phyloP scores from a whole-genome alignment of 2,888 invertebrate species.

The Vandiemenella viatica region DNA sequence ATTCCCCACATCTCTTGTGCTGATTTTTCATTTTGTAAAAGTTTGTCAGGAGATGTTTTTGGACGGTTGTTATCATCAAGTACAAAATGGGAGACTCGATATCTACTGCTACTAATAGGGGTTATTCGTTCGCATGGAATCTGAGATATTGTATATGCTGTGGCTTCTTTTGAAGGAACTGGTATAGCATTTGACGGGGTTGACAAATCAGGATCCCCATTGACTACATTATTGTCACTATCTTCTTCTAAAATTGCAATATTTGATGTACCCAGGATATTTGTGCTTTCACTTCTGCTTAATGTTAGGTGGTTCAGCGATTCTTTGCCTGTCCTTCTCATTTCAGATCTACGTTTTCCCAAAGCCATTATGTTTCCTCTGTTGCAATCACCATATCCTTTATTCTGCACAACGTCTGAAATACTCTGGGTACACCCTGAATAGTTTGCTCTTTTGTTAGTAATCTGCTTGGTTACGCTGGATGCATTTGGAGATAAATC shows the following conservation, averaged over 20 bases:
- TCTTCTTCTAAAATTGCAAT: conserved; percentile 23
- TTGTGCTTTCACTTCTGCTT: background rate
- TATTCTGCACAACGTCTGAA: too few species aligned
- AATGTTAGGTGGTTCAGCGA: background rate
- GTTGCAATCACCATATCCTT: too few species aligned
- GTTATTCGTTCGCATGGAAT: conserved; percentile 18
- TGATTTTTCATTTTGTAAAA: conserved; percentile 14
- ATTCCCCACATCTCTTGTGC: conserved; percentile 27
- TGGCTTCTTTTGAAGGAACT: conserved; percentile 21
- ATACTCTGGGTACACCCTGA: too few species aligned
- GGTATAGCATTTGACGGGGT: background rate
- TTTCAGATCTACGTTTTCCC: too few species aligned
- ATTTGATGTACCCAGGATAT: conserved; percentile 17
- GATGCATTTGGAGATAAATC: too few species aligned
- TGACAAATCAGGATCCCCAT: conserved; percentile 2
- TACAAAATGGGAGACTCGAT: conserved; percentile 24
- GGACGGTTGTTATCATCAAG: conserved; percentile 27
- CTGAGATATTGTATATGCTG: conserved; percentile 21
- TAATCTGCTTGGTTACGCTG: too few species aligned
- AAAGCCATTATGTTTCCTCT: background rate
- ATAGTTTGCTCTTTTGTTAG: too few species aligned
- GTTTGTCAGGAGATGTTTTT: conserved; percentile 27
- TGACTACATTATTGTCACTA: conserved; percentile 16
- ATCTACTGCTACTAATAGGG: conserved; percentile 15
- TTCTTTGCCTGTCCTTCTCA: background rate